Base-by-base conservation (phyloP, 2,888 invertebrate genomes). In the Steinernema hermaphroditum region DNA sequence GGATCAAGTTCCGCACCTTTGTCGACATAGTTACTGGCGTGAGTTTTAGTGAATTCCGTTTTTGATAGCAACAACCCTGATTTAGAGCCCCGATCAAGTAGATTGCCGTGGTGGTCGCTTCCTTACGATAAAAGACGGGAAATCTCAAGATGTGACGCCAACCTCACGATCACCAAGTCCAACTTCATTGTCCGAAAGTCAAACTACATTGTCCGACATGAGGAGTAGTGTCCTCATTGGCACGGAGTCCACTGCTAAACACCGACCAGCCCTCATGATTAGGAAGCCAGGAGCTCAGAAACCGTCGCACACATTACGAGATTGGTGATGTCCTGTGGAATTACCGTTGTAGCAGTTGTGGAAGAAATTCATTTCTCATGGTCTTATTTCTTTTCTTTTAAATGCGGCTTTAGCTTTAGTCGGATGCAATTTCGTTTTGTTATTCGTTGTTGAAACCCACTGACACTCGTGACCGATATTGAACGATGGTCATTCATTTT, bases 61-160 rank as follows among this genome's bases (percentile, higher is more conserved):
- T n/a, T 22, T 24, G 27, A 14, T 54, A 16, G 54, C 27, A 27
- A 27, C n/a, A 9, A 24, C 27, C 37, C 37, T 37, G 37, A 12
- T 54, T 54, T 22, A 54, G 54, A 22, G 27, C 27, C 4, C 54
- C 6, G 27, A 54, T 14, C 54, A 54, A 54, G 54, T 54, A 8
- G 54, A 54, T 16, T 54, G 54, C 16, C 54, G 54, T 6, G 54
- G 54, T 14, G 54, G 54, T 8, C 54, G 54, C 14, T 54, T 54
- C 27, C 54, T 54, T 4, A 12, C 12, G 6, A 4, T 37, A 4
- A 37, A 37, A 12, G 37, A 37, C 4, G 6, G 12, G 37, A 37
- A n/a, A n/a, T n/a, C n/a, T n/a, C n/a, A n/a, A n/a, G n/a, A n/a
- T n/a, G n/a, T n/a, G n/a, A n/a, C 37, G 37, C 37, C 37, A 37